phyloP scores from a whole-genome alignment of 2,113 vertebrate genomes.

The Plestiodon gilberti region DNA sequence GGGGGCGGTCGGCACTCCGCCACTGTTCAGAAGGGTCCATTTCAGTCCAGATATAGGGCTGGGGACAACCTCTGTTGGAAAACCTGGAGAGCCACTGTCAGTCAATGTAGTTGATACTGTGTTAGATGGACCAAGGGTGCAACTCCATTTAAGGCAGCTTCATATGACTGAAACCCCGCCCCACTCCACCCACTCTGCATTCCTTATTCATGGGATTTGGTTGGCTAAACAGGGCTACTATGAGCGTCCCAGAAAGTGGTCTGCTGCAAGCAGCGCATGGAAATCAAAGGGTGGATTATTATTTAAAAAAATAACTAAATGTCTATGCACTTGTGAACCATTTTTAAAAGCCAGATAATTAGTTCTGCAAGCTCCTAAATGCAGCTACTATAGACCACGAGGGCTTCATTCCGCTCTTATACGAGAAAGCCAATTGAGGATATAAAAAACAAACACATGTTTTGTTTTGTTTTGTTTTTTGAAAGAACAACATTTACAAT shows the following conservation, averaged over 20 bases:
- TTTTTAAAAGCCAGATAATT: constrained; percentile 16
- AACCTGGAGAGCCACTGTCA: no score
- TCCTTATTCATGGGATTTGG: not conserved
- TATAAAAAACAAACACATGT: constrained; percentile 37
- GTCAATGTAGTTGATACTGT: no score
- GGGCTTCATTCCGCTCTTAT: constrained; percentile 8
- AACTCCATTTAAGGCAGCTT: no score
- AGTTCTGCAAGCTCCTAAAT: constrained; percentile 21
- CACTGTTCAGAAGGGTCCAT: no score
- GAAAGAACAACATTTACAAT: not conserved
- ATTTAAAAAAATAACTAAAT: not conserved
- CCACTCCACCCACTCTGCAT: not conserved
- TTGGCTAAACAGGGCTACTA: not conserved
- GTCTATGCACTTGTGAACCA: constrained; percentile 3
- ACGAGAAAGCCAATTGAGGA: constrained; percentile 12
- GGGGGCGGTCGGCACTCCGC: no score
- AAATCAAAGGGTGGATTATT: constrained; percentile 8
- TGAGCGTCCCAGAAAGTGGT: not conserved
- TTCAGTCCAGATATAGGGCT: no score
- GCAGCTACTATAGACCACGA: not conserved
- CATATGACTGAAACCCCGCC: not conserved
- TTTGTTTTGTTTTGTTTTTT: not conserved
- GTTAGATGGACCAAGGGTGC: no score
- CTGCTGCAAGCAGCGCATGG: not conserved
- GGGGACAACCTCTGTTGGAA: no score